Evolutionary conservation across 2,113 vertebrate genomes (phyloP).

Genomic region (Pterocles burchelli): DNA sequence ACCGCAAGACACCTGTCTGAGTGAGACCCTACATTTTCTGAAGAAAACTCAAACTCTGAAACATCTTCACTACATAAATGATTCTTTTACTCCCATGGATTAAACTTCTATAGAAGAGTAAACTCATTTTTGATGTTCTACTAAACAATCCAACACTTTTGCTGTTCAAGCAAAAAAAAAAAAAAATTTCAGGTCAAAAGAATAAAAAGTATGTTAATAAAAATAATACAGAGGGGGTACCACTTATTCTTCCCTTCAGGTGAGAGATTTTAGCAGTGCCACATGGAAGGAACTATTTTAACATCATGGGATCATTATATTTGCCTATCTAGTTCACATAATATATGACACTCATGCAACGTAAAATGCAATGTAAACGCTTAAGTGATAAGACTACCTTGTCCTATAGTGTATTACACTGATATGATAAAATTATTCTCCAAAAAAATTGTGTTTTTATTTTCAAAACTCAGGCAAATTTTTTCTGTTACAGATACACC

Average conservation of each 20-base stretch:
- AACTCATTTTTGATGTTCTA: neutral
- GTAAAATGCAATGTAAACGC: neutral
- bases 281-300: neutral
- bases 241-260: neutral
- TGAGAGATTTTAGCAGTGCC: neutral
- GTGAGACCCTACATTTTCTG: neutral
- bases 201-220: neutral
- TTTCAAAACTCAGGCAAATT: neutral
- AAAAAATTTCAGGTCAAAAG: neutral
- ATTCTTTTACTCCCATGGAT: neutral
- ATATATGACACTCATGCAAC: neutral
- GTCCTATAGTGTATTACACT: neutral
- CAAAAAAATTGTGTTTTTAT: neutral
- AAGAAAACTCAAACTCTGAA: neutral
- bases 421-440: neutral
- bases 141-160: neutral
- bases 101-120: neutral
- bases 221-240: neutral
- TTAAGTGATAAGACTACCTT: neutral
- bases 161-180: neutral
- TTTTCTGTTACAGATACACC: neutral
- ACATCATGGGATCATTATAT: neutral
- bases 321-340: neutral
- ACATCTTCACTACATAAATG: neutral
- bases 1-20: neutral